These are phyloP conservation scores for Percopsis omiscomaycus DNA, from an alignment of 2,797 vertebrate species.

Conservation along the genomic window DNA sequence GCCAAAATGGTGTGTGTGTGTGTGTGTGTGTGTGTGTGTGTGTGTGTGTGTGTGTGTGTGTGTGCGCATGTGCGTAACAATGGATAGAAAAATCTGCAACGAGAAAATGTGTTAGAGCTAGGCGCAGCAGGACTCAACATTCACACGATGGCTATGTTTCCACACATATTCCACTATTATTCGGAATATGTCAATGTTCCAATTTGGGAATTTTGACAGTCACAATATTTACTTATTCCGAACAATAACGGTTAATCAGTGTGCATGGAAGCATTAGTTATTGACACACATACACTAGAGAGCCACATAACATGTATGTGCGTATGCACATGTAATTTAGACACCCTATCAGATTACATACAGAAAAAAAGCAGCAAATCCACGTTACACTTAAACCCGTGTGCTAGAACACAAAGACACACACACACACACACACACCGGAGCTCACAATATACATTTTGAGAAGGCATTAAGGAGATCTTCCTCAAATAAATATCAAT, in stretches of 20 bases:
- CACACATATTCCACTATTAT: conserved; percentile 3
- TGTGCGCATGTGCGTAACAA: background rate
- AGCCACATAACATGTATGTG: conserved; percentile 27
- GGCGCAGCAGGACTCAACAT: conserved; percentile 26
- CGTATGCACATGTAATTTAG: conserved; percentile 14
- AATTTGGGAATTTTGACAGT: too few species aligned
- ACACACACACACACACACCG: conserved; percentile 21
- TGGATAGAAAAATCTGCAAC: conserved; percentile 11
- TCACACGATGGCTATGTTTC: conserved; percentile 26
- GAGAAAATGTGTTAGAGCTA: conserved; percentile 13
- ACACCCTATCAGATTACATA: conserved; percentile 14
- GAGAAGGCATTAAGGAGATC: conserved; percentile 62
- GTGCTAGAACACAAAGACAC: conserved; percentile 33
- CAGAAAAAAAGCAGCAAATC: conserved; percentile 9
- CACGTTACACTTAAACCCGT: conserved; percentile 12
- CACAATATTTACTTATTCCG: too few species aligned
- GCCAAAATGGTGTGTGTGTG: conserved; percentile 7
- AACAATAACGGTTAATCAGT: too few species aligned
- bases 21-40: conserved; percentile 2
- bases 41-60: background rate
- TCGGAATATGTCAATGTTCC: too few species aligned
- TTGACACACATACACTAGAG: too few species aligned
- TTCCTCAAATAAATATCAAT: conserved; percentile 72
- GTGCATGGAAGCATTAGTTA: too few species aligned
- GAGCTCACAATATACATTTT: conserved; percentile 50